phyloP scores from a whole-genome alignment of 2,113 vertebrate species.

The Coreoperca whiteheadi region DNA sequence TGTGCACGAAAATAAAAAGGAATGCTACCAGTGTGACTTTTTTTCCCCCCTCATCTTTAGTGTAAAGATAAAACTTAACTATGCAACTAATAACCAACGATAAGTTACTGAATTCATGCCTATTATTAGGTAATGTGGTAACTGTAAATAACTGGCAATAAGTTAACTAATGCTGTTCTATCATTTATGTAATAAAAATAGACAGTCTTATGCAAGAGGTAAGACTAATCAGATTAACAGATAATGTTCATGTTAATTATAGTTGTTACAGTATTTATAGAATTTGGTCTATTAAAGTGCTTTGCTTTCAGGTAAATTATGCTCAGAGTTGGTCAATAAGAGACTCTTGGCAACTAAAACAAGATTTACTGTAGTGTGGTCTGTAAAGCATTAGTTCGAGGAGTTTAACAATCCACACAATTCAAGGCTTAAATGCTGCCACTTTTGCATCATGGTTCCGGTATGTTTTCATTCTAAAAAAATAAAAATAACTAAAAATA shows the following conservation, averaged over 20 bases:
- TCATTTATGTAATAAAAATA: neutral
- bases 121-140: neutral
- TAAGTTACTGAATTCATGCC: neutral
- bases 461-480: neutral
- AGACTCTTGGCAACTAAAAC: neutral
- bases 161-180: neutral
- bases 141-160: neutral
- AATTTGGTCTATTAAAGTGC: neutral
- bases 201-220: neutral
- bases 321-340: neutral
- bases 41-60: neutral
- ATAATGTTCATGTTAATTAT: neutral
- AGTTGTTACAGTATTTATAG: neutral
- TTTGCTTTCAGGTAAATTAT: too few species aligned
- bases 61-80: neutral
- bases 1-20: constrained; percentile 26
- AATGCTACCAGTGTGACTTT: neutral
- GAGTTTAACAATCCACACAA: neutral
- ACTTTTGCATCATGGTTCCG: neutral
- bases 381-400: neutral
- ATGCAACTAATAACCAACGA: neutral
- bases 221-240: neutral
- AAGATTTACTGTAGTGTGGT: neutral
- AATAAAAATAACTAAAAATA: too few species aligned
- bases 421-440: neutral